A percentile compares a stretch with the other conserved stretches of the same genome.
Evolutionary conservation across 2,888 invertebrate genomes (phyloP).

Genomic region (Andrena camellia): DNA sequence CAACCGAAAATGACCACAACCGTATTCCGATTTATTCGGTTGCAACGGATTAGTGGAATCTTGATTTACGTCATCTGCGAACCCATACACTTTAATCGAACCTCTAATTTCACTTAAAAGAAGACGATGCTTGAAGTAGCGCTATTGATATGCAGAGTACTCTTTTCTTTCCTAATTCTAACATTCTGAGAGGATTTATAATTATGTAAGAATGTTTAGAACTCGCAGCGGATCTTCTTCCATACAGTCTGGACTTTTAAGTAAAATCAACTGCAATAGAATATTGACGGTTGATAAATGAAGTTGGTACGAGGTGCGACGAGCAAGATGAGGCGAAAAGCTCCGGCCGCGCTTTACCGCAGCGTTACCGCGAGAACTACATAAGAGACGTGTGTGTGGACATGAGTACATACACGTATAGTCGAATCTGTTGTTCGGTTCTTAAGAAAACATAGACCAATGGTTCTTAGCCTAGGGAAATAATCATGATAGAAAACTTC

Average conservation of each 20-base stretch:
- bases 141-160: no score
- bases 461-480: conserved; percentile 12
- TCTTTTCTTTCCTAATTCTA: no score
- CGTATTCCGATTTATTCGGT: not conserved
- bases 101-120: no score
- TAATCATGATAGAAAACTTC: not conserved
- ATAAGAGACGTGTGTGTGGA: conserved; percentile 14
- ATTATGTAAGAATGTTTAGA: no score
- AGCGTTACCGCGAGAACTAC: conserved; percentile 2
- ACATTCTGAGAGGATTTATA: no score
- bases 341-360: conserved; percentile 22
- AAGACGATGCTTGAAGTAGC: no score
- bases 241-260: not conserved
- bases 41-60: not conserved
- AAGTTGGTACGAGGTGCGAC: conserved; percentile 16
- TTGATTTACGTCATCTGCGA: no score
- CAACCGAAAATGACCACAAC: not conserved
- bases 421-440: conserved; percentile 17
- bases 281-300: conserved; percentile 12
- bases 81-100: no score
- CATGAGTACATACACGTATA: not conserved
- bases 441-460: conserved; percentile 34
- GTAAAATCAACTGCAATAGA: not conserved
- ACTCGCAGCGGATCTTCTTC: not conserved
- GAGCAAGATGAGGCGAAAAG: conserved; percentile 40